Evolutionary conservation across 2,113 vertebrate genomes (phyloP).

Genomic region (Bettongia penicillata): DNA sequence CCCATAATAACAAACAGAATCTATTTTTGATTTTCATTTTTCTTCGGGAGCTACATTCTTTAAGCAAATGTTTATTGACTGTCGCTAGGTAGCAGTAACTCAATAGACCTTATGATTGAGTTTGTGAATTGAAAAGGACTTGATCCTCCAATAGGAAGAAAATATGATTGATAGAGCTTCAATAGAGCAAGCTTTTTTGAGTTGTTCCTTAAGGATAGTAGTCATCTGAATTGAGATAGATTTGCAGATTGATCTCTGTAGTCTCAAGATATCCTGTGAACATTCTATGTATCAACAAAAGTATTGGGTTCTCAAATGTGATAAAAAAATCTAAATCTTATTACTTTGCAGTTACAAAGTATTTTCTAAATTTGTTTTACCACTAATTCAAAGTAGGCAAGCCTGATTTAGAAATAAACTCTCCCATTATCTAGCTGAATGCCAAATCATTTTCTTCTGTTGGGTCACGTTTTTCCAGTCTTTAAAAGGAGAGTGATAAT

Average conservation of each 20-base stretch:
- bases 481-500: not conserved
- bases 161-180: conserved; percentile 20
- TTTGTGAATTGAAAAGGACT: not conserved
- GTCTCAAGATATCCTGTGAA: conserved; percentile 33
- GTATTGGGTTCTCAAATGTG: conserved; percentile 28
- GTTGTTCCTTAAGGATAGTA: conserved; percentile 31
- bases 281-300: not conserved
- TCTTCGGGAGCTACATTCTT: not conserved
- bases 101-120: not conserved
- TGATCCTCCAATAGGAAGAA: not conserved
- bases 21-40: not conserved
- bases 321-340: not conserved
- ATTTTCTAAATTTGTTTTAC: conserved; percentile 44
- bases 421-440: not conserved
- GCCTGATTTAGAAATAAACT: conserved; percentile 22
- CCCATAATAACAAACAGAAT: not conserved
- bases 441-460: not conserved
- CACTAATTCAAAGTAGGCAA: conserved; percentile 17
- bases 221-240: conserved; percentile 14
- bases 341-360: conserved; percentile 35
- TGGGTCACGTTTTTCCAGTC: not conserved
- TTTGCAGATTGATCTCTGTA: conserved; percentile 23
- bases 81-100: not conserved
- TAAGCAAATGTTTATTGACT: not conserved
- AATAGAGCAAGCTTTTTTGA: conserved; percentile 13